Evolutionary conservation across 2,113 vertebrate genomes (phyloP).

Genomic region (Hiodon tergisus): DNA sequence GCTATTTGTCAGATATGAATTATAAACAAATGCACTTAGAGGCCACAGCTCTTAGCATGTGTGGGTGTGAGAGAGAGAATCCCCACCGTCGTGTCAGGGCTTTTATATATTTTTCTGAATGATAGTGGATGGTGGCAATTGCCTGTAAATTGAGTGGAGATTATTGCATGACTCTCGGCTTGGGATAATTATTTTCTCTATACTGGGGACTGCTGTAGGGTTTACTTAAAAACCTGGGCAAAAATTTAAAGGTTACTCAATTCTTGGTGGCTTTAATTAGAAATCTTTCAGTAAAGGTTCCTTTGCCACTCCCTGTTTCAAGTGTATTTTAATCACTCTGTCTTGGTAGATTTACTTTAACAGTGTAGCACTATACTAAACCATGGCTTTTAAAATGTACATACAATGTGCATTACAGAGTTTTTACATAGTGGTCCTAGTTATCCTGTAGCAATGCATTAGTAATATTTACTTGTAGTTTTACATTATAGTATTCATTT

Average conservation of each 20-base stretch:
- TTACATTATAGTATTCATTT: slow-evolving; percentile 17
- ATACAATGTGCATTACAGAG: neutral
- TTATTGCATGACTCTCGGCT: too few species aligned
- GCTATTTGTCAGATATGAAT: too few species aligned
- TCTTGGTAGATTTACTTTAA: slow-evolving; percentile 10
- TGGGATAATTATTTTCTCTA: too few species aligned
- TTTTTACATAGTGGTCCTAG: slow-evolving; percentile 6
- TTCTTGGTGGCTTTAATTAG: slow-evolving; percentile 19
- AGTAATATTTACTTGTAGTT: slow-evolving; percentile 6
- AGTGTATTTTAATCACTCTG: slow-evolving; percentile 3
- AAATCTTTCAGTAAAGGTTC: slow-evolving; percentile 14
- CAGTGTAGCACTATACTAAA: neutral
- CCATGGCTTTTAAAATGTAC: neutral
- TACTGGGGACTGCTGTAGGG: too few species aligned
- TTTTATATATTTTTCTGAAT: too few species aligned
- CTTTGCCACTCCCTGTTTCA: neutral
- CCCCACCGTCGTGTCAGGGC: too few species aligned
- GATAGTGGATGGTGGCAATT: too few species aligned
- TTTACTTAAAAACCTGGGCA: neutral
- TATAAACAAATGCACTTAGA: too few species aligned
- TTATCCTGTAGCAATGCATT: slow-evolving; percentile 19
- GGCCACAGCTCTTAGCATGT: too few species aligned
- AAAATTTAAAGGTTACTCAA: slow-evolving; percentile 11
- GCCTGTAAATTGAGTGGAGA: too few species aligned
- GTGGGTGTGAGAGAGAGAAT: too few species aligned